phyloP scores from a whole-genome alignment of 2,113 vertebrate genomes.

The Tor tambroides region DNA sequence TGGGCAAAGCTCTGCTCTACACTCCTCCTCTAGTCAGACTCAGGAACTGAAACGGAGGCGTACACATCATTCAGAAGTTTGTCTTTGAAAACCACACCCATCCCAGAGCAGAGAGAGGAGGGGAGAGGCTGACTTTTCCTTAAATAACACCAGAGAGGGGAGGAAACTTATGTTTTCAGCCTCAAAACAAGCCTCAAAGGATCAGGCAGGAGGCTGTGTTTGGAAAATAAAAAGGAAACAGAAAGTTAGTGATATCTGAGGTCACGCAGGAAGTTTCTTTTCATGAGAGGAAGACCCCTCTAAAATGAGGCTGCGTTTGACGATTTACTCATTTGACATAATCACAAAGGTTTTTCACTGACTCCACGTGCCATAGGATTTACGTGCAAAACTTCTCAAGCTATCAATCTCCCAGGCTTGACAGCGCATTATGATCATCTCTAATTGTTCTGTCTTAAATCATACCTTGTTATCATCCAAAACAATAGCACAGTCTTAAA shows the following conservation, averaged over 20 bases:
- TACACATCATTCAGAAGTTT: constrained; percentile 80
- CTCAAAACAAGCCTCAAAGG: constrained; percentile 67
- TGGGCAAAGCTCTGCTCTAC: constrained; percentile 63
- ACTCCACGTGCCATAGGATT: background rate
- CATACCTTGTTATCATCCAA: constrained; percentile 47
- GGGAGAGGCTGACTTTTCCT: constrained; percentile 74
- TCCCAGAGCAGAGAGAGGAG: constrained; percentile 62
- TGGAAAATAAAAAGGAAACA: constrained; percentile 59
- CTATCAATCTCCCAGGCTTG: background rate
- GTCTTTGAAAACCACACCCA: constrained; percentile 78
- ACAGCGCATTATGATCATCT: constrained; percentile 29
- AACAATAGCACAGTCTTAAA: constrained; percentile 53
- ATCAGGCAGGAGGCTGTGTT: constrained; percentile 60
- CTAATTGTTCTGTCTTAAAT: constrained; percentile 48
- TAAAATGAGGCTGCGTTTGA: background rate
- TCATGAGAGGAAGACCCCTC: constrained; percentile 51
- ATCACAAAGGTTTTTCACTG: background rate
- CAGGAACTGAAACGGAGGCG: constrained; percentile 72
- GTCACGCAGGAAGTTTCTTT: constrained; percentile 70
- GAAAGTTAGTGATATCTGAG: constrained; percentile 59
- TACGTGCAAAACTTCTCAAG: background rate
- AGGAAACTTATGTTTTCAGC: constrained; percentile 74
- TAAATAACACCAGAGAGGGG: constrained; percentile 71
- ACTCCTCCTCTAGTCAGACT: constrained; percentile 71
- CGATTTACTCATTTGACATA: background rate